Conservation (phyloP, 2,888 invertebrate species). For the Scaptodrosophila latifasciaeformis region DNA sequence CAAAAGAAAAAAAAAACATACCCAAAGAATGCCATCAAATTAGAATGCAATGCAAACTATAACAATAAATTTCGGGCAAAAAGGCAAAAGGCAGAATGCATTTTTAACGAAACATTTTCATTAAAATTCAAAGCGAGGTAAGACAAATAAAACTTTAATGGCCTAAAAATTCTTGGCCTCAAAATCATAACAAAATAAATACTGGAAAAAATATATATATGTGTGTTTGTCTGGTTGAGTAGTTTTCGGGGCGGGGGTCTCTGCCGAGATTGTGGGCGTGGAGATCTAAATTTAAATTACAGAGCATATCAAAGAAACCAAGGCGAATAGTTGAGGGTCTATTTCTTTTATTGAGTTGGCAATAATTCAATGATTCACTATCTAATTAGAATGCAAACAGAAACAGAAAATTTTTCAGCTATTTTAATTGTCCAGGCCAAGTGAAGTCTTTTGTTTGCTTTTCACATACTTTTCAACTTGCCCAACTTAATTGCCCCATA, state of each 20-base stretch:
- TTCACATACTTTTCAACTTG: slow-evolving; percentile 29
- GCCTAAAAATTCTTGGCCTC: slow-evolving; percentile 2
- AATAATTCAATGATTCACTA: not conserved
- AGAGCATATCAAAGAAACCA: slow-evolving; percentile 16
- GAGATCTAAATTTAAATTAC: not conserved
- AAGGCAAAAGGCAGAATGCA: not conserved
- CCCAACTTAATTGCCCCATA: slow-evolving; percentile 40
- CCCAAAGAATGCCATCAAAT: slow-evolving; percentile 3
- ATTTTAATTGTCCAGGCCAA: slow-evolving; percentile 44
- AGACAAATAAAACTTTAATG: not conserved
- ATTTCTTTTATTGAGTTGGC: slow-evolving; percentile 27
- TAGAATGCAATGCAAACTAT: not conserved
- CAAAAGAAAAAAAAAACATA: not conserved
- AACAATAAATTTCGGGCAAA: not conserved
- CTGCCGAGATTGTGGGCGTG: not conserved
- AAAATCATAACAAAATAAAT: no score
- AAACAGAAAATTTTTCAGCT: not conserved
- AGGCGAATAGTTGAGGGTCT: slow-evolving; percentile 29
- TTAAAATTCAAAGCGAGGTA: not conserved
- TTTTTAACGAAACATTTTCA: not conserved
- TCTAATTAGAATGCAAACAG: slow-evolving; percentile 57
- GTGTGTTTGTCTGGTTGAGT: not conserved
- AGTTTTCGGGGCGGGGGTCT: no score
- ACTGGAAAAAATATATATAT: not conserved
- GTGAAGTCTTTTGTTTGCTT: slow-evolving; percentile 15